phyloP scores from a whole-genome alignment of 2,113 vertebrate species.

The Campylomormyrus tamandua region DNA sequence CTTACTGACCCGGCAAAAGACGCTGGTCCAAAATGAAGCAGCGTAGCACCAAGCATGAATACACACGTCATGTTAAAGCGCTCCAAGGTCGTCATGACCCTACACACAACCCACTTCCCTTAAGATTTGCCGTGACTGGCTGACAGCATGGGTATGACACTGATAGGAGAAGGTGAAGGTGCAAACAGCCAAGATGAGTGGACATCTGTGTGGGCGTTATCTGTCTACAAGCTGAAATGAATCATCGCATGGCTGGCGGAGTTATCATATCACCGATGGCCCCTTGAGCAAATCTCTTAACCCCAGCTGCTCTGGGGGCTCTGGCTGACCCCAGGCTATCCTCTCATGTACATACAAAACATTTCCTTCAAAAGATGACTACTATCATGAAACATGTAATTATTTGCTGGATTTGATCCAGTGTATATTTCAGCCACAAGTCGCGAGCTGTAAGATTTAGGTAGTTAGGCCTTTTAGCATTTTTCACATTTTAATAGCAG shows the following conservation, averaged over 20 bases:
- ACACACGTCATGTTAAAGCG: background rate
- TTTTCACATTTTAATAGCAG: background rate
- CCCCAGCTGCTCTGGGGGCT: background rate
- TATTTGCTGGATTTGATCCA: background rate
- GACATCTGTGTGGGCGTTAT: conserved; percentile 1
- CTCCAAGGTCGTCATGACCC: background rate
- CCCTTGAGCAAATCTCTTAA: background rate
- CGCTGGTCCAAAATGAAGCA: background rate
- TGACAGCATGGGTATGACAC: background rate
- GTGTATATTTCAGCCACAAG: background rate
- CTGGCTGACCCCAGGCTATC: background rate
- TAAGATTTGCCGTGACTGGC: background rate
- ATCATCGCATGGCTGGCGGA: background rate
- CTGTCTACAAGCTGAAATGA: conserved; percentile 4
- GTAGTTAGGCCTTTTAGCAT: background rate
- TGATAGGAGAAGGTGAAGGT: background rate
- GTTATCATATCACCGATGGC: background rate
- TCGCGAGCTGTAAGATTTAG: background rate
- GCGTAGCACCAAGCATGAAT: background rate
- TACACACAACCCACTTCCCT: background rate
- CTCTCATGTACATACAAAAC: background rate
- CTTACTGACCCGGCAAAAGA: background rate
- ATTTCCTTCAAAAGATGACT: background rate
- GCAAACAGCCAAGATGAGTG: background rate
- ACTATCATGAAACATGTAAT: background rate